A percentile compares a stretch with the other conserved stretches of the same genome.
These are phyloP conservation scores for Ostrea denselamellosa DNA, from an alignment of 1,140 invertebrate species.

Conservation along the genomic window DNA sequence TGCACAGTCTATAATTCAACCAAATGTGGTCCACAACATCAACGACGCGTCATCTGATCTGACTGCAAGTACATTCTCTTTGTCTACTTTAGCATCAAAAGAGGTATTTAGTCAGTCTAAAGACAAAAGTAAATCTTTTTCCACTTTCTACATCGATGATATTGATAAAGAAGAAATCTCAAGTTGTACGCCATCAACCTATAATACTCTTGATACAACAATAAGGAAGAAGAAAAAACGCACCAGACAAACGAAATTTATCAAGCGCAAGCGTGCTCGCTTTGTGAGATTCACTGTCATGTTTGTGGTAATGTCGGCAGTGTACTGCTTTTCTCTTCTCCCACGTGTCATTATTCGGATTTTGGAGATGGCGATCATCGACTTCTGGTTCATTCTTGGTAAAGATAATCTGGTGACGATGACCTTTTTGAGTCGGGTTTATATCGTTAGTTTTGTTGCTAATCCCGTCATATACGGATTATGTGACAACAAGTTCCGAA, in stretches of 20 bases:
- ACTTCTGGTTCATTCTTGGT: conserved; percentile 1
- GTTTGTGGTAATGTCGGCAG: conserved; percentile 13
- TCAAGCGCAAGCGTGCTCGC: conserved; percentile 7
- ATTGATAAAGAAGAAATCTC: background rate
- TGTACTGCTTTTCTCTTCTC: background rate
- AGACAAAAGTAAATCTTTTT: background rate
- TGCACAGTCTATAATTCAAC: background rate
- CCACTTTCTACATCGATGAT: conserved; percentile 10
- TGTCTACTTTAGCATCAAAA: background rate
- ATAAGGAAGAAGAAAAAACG: conserved; percentile 18
- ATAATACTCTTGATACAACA: background rate
- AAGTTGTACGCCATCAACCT: background rate
- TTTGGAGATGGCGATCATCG: background rate
- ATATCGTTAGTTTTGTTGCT: conserved; percentile 12
- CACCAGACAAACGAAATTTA: background rate
- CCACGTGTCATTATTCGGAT: background rate
- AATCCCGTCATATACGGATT: conserved; percentile 8
- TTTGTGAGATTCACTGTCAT: background rate
- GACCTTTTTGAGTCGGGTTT: background rate
- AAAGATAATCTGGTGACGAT: background rate
- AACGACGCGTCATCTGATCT: background rate
- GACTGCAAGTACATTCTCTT: background rate
- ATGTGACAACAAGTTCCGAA: background rate
- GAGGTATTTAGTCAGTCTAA: background rate
- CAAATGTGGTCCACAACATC: background rate